Base-by-base conservation (phyloP, 2,797 vertebrate species). In the Nasua narica region DNA sequence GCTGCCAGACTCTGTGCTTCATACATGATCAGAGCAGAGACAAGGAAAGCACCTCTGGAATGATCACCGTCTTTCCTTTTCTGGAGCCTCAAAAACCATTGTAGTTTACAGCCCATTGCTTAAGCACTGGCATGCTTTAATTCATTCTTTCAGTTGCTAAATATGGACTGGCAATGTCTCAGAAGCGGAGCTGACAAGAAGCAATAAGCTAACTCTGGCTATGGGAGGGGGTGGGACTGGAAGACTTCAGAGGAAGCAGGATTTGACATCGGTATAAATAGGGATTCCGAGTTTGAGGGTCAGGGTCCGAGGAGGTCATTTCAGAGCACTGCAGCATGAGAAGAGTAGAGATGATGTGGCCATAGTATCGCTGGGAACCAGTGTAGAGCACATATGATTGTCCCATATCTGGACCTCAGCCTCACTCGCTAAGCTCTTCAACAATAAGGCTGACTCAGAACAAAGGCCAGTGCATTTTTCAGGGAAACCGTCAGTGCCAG, bases 381-480 rank as follows among this genome's bases (percentile, higher is more conserved):
- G 72, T 3, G 23, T 19, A 91, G 0, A 74, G 54, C 35, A 62
- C 87, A 81, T 37, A 54, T 76, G 46, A 60, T 88, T 89, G 91
- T 95, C 96, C 89, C 54, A 11, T 60, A 90, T 91, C 84, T 95
- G 91, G 88, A 83, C 56, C 5, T 29, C 35, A 87, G 84, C 70
- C 85, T 70, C 92, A 15, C 65, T 85, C 93, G 58, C 91, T 95
- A 50, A 65, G 81, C 83, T 85, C 85, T 10, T 10, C 15, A 96
- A 97, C 91, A 95, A 90, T 84, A 67, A 96, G 77, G 69, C 52
- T 88, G 67, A 67, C 96, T 98, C 84, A 98, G 62, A 93, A 93
- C 2, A 5, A 81, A 97, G 92, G 93, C 97, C 0, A 97, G 87
- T 62, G 69, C 46, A 40, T 23, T 77, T 95, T 76, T 91, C 96